Evolutionary conservation across 2,888 invertebrate species (phyloP).

Genomic region (Papilio gigon): DNA sequence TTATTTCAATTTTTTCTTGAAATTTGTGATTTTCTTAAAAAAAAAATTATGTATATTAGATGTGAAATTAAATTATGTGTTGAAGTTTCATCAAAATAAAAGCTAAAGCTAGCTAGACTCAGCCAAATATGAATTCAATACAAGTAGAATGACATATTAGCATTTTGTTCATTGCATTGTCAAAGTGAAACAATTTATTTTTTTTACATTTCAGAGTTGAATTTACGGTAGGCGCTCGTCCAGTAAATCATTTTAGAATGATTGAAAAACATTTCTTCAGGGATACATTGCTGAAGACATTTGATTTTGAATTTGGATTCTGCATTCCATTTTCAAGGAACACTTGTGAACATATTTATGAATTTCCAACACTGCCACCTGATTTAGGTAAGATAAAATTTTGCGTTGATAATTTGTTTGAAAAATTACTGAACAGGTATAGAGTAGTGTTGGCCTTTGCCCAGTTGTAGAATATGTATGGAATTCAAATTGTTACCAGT

Average conservation of each 20-base stretch:
- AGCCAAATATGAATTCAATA: neutral
- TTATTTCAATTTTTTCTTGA: too few species aligned
- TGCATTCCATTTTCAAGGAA: constrained; percentile 99
- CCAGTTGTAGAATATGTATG: too few species aligned
- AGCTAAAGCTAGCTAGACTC: too few species aligned
- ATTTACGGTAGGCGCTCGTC: constrained; percentile 95
- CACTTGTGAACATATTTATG: constrained; percentile 99
- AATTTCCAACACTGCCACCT: constrained; percentile 94
- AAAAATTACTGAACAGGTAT: too few species aligned
- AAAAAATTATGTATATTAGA: too few species aligned
- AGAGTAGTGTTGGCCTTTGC: too few species aligned
- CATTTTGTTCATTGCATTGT: neutral
- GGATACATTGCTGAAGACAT: constrained; percentile 96
- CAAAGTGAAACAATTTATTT: neutral
- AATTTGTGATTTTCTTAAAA: too few species aligned
- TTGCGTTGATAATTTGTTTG: too few species aligned
- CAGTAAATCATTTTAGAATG: constrained; percentile 98
- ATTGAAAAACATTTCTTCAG: constrained; percentile 98
- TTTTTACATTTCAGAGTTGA: constrained; percentile 88
- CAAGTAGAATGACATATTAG: neutral
- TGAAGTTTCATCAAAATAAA: too few species aligned
- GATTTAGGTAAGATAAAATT: constrained; percentile 87
- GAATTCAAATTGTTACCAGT: too few species aligned
- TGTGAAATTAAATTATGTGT: too few species aligned
- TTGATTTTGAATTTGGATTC: constrained; percentile 99